Evolutionary conservation across 2,797 vertebrate genomes (phyloP).

Genomic region (Argentina silus): DNA sequence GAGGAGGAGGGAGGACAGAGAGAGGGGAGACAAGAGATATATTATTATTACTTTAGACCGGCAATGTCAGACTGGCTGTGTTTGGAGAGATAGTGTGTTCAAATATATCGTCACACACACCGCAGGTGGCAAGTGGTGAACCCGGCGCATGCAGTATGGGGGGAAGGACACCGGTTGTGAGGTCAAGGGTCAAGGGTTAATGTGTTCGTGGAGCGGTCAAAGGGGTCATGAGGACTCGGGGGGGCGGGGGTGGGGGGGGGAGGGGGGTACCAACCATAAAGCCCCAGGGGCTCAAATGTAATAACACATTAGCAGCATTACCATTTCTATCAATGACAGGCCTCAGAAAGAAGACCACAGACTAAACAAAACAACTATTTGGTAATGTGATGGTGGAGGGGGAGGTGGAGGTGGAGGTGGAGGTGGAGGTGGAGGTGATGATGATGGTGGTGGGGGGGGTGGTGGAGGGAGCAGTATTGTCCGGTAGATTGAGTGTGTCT

Average conservation of each 20-base stretch:
- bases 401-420: not conserved
- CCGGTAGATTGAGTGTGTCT: not conserved
- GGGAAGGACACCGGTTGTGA: constrained; percentile 17
- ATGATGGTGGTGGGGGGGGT: no score
- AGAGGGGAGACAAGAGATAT: not conserved
- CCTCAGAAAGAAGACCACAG: constrained; percentile 35
- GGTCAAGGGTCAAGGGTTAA: constrained; percentile 54
- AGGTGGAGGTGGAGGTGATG: not conserved
- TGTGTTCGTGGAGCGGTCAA: constrained; percentile 28
- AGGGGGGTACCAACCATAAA: not conserved
- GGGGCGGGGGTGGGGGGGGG: no score
- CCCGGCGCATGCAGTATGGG: constrained; percentile 21
- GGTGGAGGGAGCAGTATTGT: not conserved
- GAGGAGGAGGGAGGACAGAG: not conserved
- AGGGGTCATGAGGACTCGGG: constrained; percentile 47
- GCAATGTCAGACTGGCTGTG: not conserved
- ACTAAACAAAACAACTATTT: constrained; percentile 9
- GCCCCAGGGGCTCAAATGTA: constrained; percentile 47
- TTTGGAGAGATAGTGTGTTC: not conserved
- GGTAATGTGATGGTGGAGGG: constrained; percentile 9
- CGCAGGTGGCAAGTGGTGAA: constrained; percentile 31
- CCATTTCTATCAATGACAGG: constrained; percentile 49
- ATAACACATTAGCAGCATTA: constrained; percentile 51
- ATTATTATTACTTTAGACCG: not conserved
- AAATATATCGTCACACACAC: constrained; percentile 1